These are phyloP conservation scores for Umimayanthus kanabou DNA, from an alignment of 92 coral and sea anemone species.

Conservation along the genomic window DNA sequence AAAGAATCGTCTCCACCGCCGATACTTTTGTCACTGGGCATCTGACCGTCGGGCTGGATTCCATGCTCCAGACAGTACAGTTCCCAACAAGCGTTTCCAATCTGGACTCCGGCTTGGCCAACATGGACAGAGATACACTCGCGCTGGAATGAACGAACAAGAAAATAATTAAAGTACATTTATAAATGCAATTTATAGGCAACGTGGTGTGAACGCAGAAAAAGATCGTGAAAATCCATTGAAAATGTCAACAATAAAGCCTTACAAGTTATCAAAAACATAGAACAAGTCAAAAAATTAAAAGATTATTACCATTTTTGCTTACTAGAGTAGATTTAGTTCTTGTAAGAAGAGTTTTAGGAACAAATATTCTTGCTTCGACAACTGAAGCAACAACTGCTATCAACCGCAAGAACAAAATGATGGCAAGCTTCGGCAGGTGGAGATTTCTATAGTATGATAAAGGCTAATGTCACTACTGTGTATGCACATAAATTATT, in stretches of 20 bases:
- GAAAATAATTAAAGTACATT: background rate
- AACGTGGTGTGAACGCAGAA: background rate
- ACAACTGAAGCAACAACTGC: conserved; percentile 41
- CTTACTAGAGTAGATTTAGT: background rate
- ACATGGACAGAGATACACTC: conserved; percentile 82
- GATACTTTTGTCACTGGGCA: conserved; percentile 81
- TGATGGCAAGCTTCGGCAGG: conserved; percentile 32
- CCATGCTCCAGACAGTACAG: conserved; percentile 87
- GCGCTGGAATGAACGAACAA: conserved; percentile 51
- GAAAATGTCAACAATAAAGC: background rate
- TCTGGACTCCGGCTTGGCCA: conserved; percentile 88
- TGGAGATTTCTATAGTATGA: conserved; percentile 12
- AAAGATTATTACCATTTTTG: conserved; percentile 22
- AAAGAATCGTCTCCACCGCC: conserved; percentile 86
- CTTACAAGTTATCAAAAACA: background rate
- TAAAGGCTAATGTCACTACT: background rate
- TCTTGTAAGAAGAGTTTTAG: background rate
- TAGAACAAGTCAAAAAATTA: background rate
- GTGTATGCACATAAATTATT: conserved; percentile 3
- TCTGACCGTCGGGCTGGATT: conserved; percentile 84
- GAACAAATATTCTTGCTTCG: conserved; percentile 34
- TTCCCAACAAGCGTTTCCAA: conserved; percentile 87
- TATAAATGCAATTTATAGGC: background rate
- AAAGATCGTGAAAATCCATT: background rate
- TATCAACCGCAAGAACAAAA: conserved; percentile 42